Base-by-base conservation (phyloP, 2,797 vertebrate species). In the Esox lucius region DNA sequence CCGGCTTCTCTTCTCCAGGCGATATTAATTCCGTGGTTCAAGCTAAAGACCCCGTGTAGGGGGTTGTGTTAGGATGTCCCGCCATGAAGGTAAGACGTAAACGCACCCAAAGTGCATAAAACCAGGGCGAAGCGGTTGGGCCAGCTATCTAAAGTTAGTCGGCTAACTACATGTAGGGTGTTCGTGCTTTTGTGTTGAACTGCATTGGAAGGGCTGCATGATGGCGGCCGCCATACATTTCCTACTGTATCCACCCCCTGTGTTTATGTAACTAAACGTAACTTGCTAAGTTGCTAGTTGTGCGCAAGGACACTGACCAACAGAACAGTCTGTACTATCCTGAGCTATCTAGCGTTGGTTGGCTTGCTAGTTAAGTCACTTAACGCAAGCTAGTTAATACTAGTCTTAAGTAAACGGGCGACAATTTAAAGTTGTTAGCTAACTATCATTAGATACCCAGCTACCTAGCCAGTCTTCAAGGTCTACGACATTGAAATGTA, bases 11-110 rank as follows among this genome's bases (percentile, higher is more conserved):
- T 83, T 91, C 91, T 89, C 88, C 64, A 7, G 17, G 62, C 70
- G 53, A 72, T 59, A 84, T 78, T 82, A 84, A 77, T 85, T 75
- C 81, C 64, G 77, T 83, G 69, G 79, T 77, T 49, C 75, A 74
- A 78, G 74, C 81, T 76, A 77, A 80, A 85, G 83, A 90, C 88
- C 91, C 91, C 92, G 70, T 87, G 79, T 71, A 83, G 73, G 81
- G 91, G 89, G 85, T 89, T 80, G 86, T 73, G 68, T 77, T 80
- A 96, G 95, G 95, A 96, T 96, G 96, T 96, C 95, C 95, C 95
- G 95, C 89, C 95, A 96, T 96, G 96, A 96, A 95, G 95, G 95
- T 96, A 91, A 91, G 91, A 65, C 2, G 28, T 31, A 8, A 5
- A 65, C 15, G 22, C 61, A 31, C 61, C 26, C 1, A 0, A 15